These are phyloP conservation scores for Dicroscelio sp. DNA, from an alignment of 2,888 invertebrate genomes.

Conservation along the genomic window DNA sequence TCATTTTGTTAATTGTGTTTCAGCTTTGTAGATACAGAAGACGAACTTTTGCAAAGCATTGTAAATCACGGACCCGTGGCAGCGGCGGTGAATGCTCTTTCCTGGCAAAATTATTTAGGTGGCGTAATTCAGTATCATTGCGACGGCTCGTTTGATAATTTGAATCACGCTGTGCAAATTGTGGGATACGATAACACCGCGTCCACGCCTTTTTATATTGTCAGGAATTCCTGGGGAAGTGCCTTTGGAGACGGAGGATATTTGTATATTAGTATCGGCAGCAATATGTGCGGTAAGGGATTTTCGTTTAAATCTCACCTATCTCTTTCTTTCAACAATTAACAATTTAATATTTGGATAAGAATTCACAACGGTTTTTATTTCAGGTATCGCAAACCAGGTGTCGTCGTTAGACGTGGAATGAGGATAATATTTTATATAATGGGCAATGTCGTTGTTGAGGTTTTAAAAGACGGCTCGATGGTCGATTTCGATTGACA, in stretches of 20 bases:
- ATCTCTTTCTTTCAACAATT: too few relatives aligned
- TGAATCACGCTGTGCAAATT: conserved; percentile 97
- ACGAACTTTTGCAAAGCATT: conserved; percentile 92
- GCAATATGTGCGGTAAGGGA: conserved; percentile 95
- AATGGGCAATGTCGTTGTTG: too few relatives aligned
- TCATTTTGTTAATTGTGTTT: too few relatives aligned
- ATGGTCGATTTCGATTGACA: too few relatives aligned
- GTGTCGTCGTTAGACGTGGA: conserved; percentile 93
- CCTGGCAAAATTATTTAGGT: conserved; percentile 97
- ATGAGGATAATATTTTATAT: too few relatives aligned
- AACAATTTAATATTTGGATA: too few relatives aligned
- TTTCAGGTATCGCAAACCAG: conserved; percentile 93
- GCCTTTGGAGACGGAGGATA: conserved; percentile 96
- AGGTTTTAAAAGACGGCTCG: too few relatives aligned
- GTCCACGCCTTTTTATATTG: conserved; percentile 95
- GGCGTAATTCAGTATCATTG: conserved; percentile 97
- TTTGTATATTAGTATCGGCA: conserved; percentile 95
- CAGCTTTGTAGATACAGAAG: conserved; percentile 94
- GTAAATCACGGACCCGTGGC: conserved; percentile 95
- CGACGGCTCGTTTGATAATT: conserved; percentile 92
- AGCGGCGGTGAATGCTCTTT: conserved; percentile 96
- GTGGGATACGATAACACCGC: conserved; percentile 96
- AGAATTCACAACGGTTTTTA: conserved; percentile 52
- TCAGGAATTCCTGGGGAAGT: conserved; percentile 96
- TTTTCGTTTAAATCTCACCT: too few relatives aligned